Percentiles rank a stretch among this genome's conserved stretches.
Evolutionary conservation across 2,113 vertebrate species (phyloP).

Genomic region (Phalacrocorax carbo): DNA sequence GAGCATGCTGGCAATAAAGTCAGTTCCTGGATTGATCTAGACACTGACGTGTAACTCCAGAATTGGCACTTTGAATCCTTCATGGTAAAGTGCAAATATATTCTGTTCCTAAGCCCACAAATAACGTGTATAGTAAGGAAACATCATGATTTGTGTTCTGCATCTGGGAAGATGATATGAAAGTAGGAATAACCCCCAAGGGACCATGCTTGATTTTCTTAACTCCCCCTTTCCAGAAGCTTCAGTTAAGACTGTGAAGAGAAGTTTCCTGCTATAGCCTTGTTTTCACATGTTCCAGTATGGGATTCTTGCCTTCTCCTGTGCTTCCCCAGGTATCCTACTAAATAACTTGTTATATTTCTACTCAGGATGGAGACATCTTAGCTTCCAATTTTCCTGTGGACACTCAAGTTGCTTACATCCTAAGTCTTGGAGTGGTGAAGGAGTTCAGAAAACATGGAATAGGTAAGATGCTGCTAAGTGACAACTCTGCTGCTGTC

Average conservation of each 20-base stretch:
- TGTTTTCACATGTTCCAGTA: not conserved
- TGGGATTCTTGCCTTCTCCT: not conserved
- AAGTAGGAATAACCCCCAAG: not conserved
- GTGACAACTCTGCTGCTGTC: not conserved
- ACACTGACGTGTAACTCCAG: not conserved
- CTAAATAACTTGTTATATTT: conserved; percentile 13
- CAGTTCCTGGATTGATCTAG: not conserved
- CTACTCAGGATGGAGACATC: conserved; percentile 93
- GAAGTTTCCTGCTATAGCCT: not conserved
- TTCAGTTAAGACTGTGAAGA: not conserved
- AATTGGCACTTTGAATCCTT: not conserved
- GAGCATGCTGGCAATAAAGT: not conserved
- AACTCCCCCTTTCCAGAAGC: not conserved
- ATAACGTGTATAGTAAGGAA: not conserved
- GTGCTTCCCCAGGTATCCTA: not conserved
- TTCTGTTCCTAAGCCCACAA: not conserved
- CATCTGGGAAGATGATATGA: not conserved
- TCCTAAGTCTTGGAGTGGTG: conserved; percentile 95
- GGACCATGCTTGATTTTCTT: not conserved
- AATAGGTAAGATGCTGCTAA: conserved; percentile 82
- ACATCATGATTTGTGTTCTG: not conserved
- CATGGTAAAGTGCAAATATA: not conserved
- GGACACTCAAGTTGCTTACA: conserved; percentile 98
- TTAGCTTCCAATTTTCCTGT: conserved; percentile 95
- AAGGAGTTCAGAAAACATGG: conserved; percentile 98